These are phyloP conservation scores for Dolichotis patagonum DNA, from an alignment of 2,113 vertebrate species.

Conservation along the genomic window DNA sequence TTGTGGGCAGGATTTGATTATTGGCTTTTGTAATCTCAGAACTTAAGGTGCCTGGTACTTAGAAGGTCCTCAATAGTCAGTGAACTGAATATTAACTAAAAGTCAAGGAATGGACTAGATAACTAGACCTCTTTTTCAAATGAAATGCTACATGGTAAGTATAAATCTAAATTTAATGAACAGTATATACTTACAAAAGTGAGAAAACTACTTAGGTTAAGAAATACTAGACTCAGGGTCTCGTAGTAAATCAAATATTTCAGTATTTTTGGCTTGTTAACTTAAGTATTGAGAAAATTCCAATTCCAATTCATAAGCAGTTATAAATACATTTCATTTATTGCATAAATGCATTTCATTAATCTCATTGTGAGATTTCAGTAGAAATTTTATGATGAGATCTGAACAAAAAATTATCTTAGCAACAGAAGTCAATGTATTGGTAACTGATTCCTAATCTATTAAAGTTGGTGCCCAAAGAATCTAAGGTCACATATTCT, in stretches of 20 bases:
- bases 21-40: not conserved
- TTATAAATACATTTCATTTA: slow-evolving; percentile 26
- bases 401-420: slow-evolving; percentile 33
- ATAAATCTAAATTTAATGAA: slow-evolving; percentile 43
- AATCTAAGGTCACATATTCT: not conserved
- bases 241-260: slow-evolving; percentile 36
- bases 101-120: not conserved
- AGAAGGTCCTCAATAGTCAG: not conserved
- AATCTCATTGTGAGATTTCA: no score
- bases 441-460: not conserved
- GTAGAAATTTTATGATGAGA: slow-evolving; percentile 29
- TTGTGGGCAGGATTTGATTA: not conserved
- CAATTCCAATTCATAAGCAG: not conserved
- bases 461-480: slow-evolving; percentile 34
- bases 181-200: slow-evolving; percentile 17
- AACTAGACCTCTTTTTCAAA: slow-evolving; percentile 21
- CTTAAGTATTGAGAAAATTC: slow-evolving; percentile 12
- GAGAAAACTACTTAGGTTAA: slow-evolving; percentile 11
- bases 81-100: slow-evolving; percentile 35
- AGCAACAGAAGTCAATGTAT: not conserved
- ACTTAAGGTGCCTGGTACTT: not conserved
- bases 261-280: slow-evolving; percentile 49
- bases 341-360: no score
- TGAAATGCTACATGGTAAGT: slow-evolving; percentile 7
- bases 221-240: slow-evolving; percentile 14